A percentile compares a stretch with the other conserved stretches of the same genome.
Conservation (phyloP, 2,113 vertebrate species). For the Euleptes europaea region DNA sequence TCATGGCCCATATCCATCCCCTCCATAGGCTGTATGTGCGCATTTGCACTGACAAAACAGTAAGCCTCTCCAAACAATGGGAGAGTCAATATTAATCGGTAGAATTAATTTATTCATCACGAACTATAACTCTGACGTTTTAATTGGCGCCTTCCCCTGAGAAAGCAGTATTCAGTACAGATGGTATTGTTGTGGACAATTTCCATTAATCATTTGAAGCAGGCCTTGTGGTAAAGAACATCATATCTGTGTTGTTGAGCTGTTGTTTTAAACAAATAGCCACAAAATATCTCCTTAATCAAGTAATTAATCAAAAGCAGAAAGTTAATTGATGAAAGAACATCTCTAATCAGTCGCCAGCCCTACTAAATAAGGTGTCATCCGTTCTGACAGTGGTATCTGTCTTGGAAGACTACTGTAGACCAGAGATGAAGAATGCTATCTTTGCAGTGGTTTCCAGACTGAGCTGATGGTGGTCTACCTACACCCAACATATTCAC, state of each 20-base stretch:
- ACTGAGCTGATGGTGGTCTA: not conserved
- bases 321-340: not conserved
- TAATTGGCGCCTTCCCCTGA: not conserved
- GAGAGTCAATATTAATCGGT: not conserved
- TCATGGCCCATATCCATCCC: not conserved
- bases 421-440: not conserved
- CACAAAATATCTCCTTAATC: constrained; percentile 4
- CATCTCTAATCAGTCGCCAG: not conserved
- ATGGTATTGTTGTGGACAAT: not conserved
- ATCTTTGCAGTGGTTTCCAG: not conserved
- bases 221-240: not conserved
- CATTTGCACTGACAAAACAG: not conserved
- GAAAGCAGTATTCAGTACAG: not conserved
- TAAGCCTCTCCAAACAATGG: not conserved
- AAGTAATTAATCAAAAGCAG: not conserved
- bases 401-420: not conserved
- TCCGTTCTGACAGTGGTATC: not conserved
- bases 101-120: not conserved
- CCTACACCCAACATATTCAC: not conserved
- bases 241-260: not conserved
- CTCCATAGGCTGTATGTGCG: not conserved
- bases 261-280: constrained; percentile 7
- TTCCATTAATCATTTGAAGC: not conserved
- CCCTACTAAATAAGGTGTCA: not conserved
- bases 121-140: not conserved